These are phyloP conservation scores for Noturus placidus DNA, from an alignment of 2,113 vertebrate species.

Conservation along the genomic window DNA sequence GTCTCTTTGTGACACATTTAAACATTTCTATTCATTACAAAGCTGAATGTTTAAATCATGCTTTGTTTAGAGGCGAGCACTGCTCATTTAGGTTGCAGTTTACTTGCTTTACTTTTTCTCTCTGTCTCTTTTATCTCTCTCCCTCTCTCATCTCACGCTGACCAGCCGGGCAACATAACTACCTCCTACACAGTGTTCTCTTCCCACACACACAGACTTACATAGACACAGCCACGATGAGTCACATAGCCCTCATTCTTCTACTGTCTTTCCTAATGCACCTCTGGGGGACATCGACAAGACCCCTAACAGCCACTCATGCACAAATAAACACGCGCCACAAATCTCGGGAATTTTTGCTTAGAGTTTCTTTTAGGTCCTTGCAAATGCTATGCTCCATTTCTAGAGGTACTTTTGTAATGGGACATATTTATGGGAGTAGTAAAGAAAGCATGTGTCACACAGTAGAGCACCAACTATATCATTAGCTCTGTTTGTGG, in stretches of 20 bases:
- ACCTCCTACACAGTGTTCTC: conserved; percentile 56
- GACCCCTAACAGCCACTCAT: conserved; percentile 46
- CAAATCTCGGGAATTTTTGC: background rate
- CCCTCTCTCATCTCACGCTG: conserved; percentile 48
- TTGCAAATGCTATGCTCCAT: conserved; percentile 21
- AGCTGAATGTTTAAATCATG: conserved; percentile 47
- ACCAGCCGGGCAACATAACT: conserved; percentile 55
- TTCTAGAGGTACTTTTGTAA: conserved; percentile 43
- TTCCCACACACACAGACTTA: conserved; percentile 56
- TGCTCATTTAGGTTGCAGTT: conserved; percentile 40
- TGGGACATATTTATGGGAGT: conserved; percentile 25
- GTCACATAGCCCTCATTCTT: conserved; percentile 73
- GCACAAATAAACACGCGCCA: conserved; percentile 38
- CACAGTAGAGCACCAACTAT: conserved; percentile 50
- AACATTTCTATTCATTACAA: conserved; percentile 48
- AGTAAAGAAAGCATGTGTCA: conserved; percentile 43
- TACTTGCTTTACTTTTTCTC: conserved; percentile 32
- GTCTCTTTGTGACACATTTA: conserved; percentile 49
- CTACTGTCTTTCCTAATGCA: conserved; percentile 69
- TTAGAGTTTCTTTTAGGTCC: conserved; percentile 22
- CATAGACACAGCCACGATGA: conserved; percentile 65
- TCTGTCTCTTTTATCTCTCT: conserved; percentile 20
- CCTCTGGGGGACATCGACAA: conserved; percentile 65
- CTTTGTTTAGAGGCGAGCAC: conserved; percentile 29
- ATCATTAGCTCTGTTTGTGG: conserved; percentile 58